Evolutionary conservation across 2,797 vertebrate species (phyloP).

Genomic region (Tympanoctomys barrerae): DNA sequence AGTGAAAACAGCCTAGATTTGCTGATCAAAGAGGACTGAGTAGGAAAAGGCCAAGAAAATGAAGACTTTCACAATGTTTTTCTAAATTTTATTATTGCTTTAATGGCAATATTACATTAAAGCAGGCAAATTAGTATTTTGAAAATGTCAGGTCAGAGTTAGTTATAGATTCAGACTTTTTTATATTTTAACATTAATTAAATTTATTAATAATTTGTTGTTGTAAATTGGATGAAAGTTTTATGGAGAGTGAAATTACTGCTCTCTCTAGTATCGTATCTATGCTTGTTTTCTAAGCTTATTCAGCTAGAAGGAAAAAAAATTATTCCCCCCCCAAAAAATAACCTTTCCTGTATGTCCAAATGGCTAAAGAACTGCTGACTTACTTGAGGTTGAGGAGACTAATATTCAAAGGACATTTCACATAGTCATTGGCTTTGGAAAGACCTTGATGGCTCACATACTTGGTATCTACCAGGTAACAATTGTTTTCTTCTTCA

Average conservation of each 20-base stretch:
- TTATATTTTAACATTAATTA: conserved; percentile 22
- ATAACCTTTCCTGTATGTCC: neutral
- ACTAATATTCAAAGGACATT: neutral
- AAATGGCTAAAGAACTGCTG: neutral
- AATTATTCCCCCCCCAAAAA: neutral
- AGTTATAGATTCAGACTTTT: neutral
- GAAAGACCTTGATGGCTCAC: neutral
- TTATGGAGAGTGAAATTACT: neutral
- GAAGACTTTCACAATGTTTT: neutral
- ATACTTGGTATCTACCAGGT: neutral
- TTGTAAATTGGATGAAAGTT: neutral
- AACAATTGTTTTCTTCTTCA: neutral
- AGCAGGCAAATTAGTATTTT: neutral
- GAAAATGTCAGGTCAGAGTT: neutral
- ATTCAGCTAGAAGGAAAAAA: neutral
- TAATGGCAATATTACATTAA: neutral
- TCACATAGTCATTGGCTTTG: neutral
- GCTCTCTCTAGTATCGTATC: neutral
- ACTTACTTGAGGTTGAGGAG: neutral
- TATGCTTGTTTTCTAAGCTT: neutral
- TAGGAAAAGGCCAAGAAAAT: neutral
- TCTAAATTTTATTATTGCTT: neutral
- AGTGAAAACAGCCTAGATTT: neutral
- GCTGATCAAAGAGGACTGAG: neutral
- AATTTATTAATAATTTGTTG: neutral